Evolutionary conservation across 2,888 invertebrate genomes (phyloP), one percentile per base, ranked within the genome.

Genomic region (Pyrgus malvae): DNA sequence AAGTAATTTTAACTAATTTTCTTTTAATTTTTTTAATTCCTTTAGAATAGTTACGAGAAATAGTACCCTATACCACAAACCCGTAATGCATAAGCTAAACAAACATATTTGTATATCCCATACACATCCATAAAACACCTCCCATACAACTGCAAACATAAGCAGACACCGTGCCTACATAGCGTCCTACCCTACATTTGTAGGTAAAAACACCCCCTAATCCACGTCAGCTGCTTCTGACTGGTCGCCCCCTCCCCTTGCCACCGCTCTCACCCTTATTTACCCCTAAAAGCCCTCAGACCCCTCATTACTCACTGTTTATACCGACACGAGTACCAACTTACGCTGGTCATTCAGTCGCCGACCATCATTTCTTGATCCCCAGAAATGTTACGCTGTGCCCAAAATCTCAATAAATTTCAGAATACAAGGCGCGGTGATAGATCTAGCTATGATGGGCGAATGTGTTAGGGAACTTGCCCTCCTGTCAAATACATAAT

Each of bases 211-310:
- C 83, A 78, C 85, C 87, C 83, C 73, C 76, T 86, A 85, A 87
- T 85, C 83, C 85, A 68, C 81, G 89, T 90, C 89, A 89, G 89
- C 89, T 90, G 89, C 80, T 80, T 69, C 62, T 87, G 89, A 90
- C 88, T 88, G 88, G 85, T 80, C 76, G 71, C 65, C 67, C 73
- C 75, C 70, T 69, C 72, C 65, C 61, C 48, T 67, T 31, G 37
- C 51, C 51, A 44, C 51, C 49, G 11, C 21, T 31, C 53, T 70
- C 72, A 67, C 72, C 74, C 67, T 62, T 65, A 67, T 67, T 65
- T 74, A 77, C 82, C 80, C 80, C 71, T 77, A 78, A 66, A 67
- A 67, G 67, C 57, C 62, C 59, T 49, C 71, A 81, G 80, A 56
- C 55, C 45, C 56, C 55, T 57, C 62, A 54, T 66, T 60, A 54